Percentiles rank a stretch among this genome's conserved stretches.
Evolutionary conservation across 1,140 invertebrate genomes (phyloP).

Genomic region (Anastrepha ludens): DNA sequence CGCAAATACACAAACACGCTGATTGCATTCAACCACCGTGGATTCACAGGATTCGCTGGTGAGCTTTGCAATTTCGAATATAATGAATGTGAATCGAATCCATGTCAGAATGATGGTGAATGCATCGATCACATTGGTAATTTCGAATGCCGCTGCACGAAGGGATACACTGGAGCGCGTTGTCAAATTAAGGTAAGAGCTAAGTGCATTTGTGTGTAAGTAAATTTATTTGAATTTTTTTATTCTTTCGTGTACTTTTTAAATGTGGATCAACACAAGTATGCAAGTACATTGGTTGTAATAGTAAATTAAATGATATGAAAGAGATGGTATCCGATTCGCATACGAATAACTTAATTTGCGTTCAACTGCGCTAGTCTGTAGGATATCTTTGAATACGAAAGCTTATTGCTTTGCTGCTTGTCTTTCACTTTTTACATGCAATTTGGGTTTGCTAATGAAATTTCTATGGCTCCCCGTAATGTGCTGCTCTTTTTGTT

Average conservation of each 20-base stretch:
- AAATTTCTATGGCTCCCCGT: too few species aligned
- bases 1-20: neutral
- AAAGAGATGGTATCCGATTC: neutral
- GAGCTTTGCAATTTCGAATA: constrained; percentile 85
- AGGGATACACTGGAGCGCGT: constrained; percentile 85
- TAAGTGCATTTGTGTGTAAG: neutral
- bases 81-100: constrained; percentile 92
- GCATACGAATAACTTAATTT: constrained; percentile 1
- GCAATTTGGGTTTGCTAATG: too few species aligned
- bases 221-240: neutral
- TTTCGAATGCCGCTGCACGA: constrained; percentile 86
- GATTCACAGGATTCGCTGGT: constrained; percentile 81
- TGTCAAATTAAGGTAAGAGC: constrained; percentile 80
- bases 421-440: too few species aligned
- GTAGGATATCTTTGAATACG: neutral
- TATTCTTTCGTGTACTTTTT: constrained; percentile 33
- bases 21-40: constrained; percentile 16
- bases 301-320: constrained; percentile 12
- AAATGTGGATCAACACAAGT: neutral
- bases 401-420: neutral
- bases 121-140: constrained; percentile 86
- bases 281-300: neutral
- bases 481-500: too few species aligned
- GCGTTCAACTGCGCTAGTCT: neutral
- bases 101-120: constrained; percentile 88